Evolutionary conservation across 92 coral and sea anemone species (phyloP), one percentile per base, ranked within the genome.

Genomic region (Bergia puertoricense): DNA sequence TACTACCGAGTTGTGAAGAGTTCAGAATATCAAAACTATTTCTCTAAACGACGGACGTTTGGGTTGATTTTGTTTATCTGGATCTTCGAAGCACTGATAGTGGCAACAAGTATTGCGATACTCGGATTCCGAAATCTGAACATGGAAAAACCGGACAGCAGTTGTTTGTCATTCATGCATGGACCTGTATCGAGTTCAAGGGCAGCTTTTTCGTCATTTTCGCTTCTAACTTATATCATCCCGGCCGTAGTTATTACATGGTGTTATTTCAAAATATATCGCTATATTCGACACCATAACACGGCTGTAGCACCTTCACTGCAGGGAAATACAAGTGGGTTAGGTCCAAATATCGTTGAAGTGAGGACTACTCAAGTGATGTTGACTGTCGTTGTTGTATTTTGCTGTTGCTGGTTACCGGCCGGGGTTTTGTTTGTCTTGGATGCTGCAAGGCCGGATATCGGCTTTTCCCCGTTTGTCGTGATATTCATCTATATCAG

Each of bases 1-100:
- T 77, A 77, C 39, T 77, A 23, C 56, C 57, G 81, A 45, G 57
- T 77, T 8, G 56, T 77, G 30, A 77, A 77, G 20, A 77, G 81
- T 36, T 77, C 38, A 20, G 45, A 77, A 77, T 77, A 77, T 45
- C 5, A 23, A 5, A 23, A 45, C 54, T 44, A 45, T 48, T 77
- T 77, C 42, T 77, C 81, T 39, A 77, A 45, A 44, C 62, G 39
- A 43, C 81, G 81, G 13, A 43, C 81, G 2, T 44, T 77, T 43
- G 13, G 81, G 4, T 44, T 77, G 57, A 42, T 77, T 20, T 20
- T 46, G 54, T 5, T 45, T 0, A 77, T 77, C 42, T 77, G 62
- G 81, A 20, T 77, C 30, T 77, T 77, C 11, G 39, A 77, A 77
- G 57, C 38, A 45, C 54, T 77, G 30, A 22, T 44, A 20, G 54